Base-by-base conservation (phyloP, 2,113 vertebrate species). In the Rhabdornis inornatus region DNA sequence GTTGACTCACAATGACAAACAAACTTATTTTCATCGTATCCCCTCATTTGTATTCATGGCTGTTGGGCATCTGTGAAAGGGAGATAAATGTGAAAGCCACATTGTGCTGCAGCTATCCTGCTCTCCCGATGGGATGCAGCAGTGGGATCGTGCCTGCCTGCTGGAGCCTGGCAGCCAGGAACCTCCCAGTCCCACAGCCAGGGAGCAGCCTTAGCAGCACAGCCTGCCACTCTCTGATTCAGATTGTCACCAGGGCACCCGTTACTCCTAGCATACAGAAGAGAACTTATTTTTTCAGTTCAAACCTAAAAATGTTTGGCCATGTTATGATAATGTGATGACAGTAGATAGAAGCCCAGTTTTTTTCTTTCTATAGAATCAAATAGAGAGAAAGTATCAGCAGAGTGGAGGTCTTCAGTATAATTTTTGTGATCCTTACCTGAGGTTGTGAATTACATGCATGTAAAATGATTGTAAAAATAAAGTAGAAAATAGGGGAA, bases 141-240 rank as follows among this genome's bases (percentile, higher is more conserved):
- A 39, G 14, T 20, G 74, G 56, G 65, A 24, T 30, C 40, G 2
- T 0, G 8, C 13, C 1, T 39, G 64, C 21, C 66, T 22, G 33
- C 75, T 68, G 60, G 65, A 22, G 53, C 1, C 0, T 1, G 13
- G 40, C 66, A n/a, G 28, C 0, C 0, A 39, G 81, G 63, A 59
- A 4, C 71, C 57, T 92, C 47, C 18, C 35, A 2, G 86, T 8
- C 24, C 42, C 3, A 15, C 0, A 0, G 52, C 1, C 6, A 59
- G 71, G 23, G 55, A 75, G 52, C 47, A 89, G 52, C 66, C 44
- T 16, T 35, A 61, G 79, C 94, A 89, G 59, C 11, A 9, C 80
- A 33, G 60, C 66, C 68, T 53, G 37, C 60, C 30, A 2, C 33
- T 49, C 19, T 9, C 64, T 42, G 23, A 0, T 18, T 40, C 47